These are phyloP conservation scores for Parauchenoglanis ngamensis DNA, from an alignment of 2,797 vertebrate species.

Conservation along the genomic window DNA sequence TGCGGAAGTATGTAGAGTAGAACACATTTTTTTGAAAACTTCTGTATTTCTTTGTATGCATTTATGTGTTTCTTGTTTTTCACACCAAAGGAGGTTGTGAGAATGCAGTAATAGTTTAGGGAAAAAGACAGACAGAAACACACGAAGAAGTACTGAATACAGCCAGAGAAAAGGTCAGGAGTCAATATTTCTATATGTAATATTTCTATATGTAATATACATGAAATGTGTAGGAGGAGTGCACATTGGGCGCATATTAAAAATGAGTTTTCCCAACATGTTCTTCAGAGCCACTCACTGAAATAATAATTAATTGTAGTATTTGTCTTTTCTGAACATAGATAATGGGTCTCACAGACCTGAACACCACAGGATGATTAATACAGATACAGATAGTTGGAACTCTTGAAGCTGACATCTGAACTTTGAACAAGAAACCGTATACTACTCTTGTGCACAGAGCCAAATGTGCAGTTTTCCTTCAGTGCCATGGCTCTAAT, in stretches of 20 bases:
- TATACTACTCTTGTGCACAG: background rate
- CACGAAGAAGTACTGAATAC: background rate
- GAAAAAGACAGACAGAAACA: too few species aligned
- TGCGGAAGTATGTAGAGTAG: background rate
- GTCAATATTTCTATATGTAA: too few species aligned
- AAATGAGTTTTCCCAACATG: too few species aligned
- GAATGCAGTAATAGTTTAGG: background rate
- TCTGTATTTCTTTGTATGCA: background rate
- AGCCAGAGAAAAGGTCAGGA: background rate
- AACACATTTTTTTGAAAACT: background rate
- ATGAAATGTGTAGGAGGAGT: too few species aligned
- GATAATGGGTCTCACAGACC: too few species aligned
- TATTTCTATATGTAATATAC: too few species aligned
- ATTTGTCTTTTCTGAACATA: too few species aligned
- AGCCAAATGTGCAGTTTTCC: conserved; percentile 11
- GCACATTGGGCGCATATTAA: too few species aligned
- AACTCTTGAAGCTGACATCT: background rate
- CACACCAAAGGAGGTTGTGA: background rate
- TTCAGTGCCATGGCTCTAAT: background rate
- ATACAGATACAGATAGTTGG: background rate
- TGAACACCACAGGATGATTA: too few species aligned
- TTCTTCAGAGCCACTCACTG: too few species aligned
- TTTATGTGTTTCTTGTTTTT: background rate
- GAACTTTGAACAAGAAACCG: conserved; percentile 15
- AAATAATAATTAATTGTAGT: too few species aligned